Conservation (phyloP, 2,113 vertebrate genomes). For the Ceyx margarethae region DNA sequence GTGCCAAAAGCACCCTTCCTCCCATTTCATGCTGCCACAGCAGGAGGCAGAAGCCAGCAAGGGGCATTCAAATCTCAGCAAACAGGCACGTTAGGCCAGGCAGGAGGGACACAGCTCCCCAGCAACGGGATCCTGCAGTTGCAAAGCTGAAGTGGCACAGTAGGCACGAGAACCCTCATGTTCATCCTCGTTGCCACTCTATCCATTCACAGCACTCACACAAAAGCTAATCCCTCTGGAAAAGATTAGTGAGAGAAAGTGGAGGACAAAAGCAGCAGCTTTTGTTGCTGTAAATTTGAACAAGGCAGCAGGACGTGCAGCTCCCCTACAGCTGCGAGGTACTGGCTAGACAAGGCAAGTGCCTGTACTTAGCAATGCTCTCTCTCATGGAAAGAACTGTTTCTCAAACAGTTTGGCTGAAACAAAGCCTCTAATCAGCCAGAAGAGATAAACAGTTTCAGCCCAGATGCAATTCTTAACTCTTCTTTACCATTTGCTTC, state of each 20-base stretch:
- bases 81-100: background rate
- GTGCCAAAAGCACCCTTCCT: background rate
- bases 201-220: background rate
- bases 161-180: background rate
- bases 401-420: background rate
- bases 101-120: background rate
- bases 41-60: background rate
- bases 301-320: background rate
- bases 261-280: background rate
- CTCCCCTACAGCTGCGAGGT: background rate
- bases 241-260: background rate
- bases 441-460: background rate
- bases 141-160: background rate
- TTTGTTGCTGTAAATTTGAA: background rate
- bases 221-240: background rate
- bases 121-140: background rate
- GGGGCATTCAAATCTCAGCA: background rate
- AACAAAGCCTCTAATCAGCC: background rate
- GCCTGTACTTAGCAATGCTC: background rate
- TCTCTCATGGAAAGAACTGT: background rate
- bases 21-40: background rate
- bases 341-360: background rate
- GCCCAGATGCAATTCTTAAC: background rate
- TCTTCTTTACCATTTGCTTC: background rate
- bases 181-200: background rate